Conservation (phyloP, 2,797 vertebrate genomes). For the Atherinosoma microstoma region DNA sequence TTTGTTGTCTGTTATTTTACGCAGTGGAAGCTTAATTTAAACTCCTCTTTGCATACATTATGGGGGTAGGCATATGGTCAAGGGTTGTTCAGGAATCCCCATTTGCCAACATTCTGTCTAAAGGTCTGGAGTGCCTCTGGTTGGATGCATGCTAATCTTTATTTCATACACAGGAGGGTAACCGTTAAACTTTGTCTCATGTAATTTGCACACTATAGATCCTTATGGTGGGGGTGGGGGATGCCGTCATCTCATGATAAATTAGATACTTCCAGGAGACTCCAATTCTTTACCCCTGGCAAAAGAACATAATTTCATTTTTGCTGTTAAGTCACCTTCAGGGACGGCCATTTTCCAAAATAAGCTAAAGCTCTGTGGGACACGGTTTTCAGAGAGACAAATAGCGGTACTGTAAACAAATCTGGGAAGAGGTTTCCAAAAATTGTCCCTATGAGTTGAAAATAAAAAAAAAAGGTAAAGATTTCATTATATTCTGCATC, state of each 20-base stretch:
- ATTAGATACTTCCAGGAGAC: slow-evolving; percentile 83
- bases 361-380: slow-evolving; percentile 75
- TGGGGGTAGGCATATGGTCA: slow-evolving; percentile 58
- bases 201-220: slow-evolving; percentile 76
- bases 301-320: slow-evolving; percentile 84
- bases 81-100: slow-evolving; percentile 59
- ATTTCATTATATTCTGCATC: slow-evolving; percentile 29
- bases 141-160: slow-evolving; percentile 76
- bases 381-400: slow-evolving; percentile 66
- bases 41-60: slow-evolving; percentile 64
- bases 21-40: slow-evolving; percentile 61
- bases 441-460: slow-evolving; percentile 38
- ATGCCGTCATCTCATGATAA: slow-evolving; percentile 81
- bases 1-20: slow-evolving; percentile 65
- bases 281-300: slow-evolving; percentile 81
- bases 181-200: slow-evolving; percentile 79
- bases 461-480: slow-evolving; percentile 16
- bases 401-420: slow-evolving; percentile 74
- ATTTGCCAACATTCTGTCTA: slow-evolving; percentile 49
- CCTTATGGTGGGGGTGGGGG: slow-evolving; percentile 36
- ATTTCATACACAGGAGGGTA: slow-evolving; percentile 72
- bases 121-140: slow-evolving; percentile 56
- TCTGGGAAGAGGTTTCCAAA: slow-evolving; percentile 58
- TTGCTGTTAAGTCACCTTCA: slow-evolving; percentile 85
- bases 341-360: slow-evolving; percentile 79